Conservation (phyloP, 2,797 vertebrate genomes). For the Aythya fuligula region DNA sequence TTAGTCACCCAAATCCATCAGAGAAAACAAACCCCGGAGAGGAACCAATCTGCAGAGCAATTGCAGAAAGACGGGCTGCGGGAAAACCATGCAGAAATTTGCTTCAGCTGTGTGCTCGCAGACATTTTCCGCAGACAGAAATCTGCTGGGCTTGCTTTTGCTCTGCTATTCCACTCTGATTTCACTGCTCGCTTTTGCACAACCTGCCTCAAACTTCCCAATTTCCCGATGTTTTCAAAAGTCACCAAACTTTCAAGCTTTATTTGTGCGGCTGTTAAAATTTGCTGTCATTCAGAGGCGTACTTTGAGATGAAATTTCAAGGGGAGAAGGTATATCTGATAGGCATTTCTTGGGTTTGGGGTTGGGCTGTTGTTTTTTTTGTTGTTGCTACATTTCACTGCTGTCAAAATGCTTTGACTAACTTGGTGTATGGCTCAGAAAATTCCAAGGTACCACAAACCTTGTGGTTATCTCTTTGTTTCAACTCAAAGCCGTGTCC, state of each 20-base stretch:
- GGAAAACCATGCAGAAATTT: not conserved
- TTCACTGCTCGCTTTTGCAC: not conserved
- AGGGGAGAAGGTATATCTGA: not conserved
- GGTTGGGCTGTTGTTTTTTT: not conserved
- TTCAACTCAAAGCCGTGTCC: not conserved
- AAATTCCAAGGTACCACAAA: not conserved
- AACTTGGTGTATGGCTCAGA: not conserved
- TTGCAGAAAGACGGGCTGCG: not conserved
- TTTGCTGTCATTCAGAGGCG: not conserved
- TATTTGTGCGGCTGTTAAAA: not conserved
- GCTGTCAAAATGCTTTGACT: not conserved
- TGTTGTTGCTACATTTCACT: not conserved
- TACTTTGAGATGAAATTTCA: rapidly evolving
- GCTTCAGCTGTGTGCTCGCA: not conserved
- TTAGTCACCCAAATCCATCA: constrained; percentile 53
- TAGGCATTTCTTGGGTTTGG: not conserved
- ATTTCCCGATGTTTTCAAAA: not conserved
- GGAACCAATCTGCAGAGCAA: not conserved
- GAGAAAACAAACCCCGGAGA: constrained; percentile 22
- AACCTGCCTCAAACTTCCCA: not conserved
- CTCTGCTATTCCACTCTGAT: not conserved
- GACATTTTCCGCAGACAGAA: not conserved
- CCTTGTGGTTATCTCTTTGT: not conserved
- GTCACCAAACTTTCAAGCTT: not conserved
- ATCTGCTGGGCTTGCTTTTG: not conserved